These are phyloP conservation scores for Leptodactylus fuscus DNA, from an alignment of 2,113 vertebrate species.

Conservation along the genomic window DNA sequence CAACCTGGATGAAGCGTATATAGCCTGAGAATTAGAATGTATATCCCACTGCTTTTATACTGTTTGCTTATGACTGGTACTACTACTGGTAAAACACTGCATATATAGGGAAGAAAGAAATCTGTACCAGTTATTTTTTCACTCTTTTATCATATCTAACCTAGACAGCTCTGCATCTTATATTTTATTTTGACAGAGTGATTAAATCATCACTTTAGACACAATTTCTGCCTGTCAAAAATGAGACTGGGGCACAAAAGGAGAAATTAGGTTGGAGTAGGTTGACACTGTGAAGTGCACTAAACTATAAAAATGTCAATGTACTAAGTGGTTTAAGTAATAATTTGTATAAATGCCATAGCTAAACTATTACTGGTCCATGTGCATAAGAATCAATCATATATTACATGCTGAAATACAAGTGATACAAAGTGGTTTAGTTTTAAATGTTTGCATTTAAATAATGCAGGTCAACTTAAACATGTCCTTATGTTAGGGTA, in stretches of 20 bases:
- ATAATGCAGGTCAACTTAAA: too few species aligned
- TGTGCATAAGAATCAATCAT: not conserved
- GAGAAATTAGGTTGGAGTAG: too few species aligned
- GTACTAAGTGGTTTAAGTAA: not conserved
- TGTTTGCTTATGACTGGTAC: not conserved
- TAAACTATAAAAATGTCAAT: too few species aligned
- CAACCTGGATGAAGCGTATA: too few species aligned
- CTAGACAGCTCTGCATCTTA: slow-evolving; percentile 6
- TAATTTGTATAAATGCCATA: not conserved
- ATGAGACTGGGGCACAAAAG: not conserved
- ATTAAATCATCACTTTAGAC: slow-evolving; percentile 34
- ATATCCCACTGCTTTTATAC: too few species aligned
- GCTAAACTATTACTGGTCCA: not conserved
- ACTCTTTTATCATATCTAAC: slow-evolving; percentile 11
- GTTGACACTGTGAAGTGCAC: too few species aligned
- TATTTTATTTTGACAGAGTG: slow-evolving; percentile 40
- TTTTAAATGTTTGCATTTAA: too few species aligned
- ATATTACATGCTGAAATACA: not conserved
- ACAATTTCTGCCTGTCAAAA: slow-evolving; percentile 14
- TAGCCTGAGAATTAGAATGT: too few species aligned
- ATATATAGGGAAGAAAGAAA: not conserved
- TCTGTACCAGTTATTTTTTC: slow-evolving; percentile 6
- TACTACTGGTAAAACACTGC: not conserved
- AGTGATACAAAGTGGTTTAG: too few species aligned
- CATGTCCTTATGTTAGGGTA: too few species aligned